phyloP scores from a whole-genome alignment of 2,113 vertebrate species.

The Lophura nycthemera region DNA sequence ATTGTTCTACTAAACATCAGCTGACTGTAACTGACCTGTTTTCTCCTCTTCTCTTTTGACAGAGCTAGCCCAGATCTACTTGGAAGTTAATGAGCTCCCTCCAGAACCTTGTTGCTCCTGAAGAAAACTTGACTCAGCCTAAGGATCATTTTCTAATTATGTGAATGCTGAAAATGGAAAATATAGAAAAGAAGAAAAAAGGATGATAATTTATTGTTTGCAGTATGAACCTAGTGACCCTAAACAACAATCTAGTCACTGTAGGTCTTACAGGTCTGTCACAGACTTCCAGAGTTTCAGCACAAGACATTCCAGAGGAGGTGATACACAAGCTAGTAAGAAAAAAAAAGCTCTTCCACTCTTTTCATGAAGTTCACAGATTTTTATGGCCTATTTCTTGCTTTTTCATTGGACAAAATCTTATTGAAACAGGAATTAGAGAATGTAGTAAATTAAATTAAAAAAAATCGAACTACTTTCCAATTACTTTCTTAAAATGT shows the following conservation, averaged over 20 bases:
- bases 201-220: neutral
- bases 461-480: slow-evolving; percentile 15
- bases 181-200: neutral
- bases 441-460: slow-evolving; percentile 20
- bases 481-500: slow-evolving; percentile 24
- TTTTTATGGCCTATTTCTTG: neutral
- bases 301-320: neutral
- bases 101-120: neutral
- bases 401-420: slow-evolving; percentile 35
- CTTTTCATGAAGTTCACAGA: neutral
- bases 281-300: neutral
- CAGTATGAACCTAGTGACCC: neutral
- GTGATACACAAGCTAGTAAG: neutral
- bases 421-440: slow-evolving; percentile 9
- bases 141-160: neutral
- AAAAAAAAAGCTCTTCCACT: neutral
- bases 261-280: neutral
- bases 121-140: neutral
- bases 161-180: neutral
- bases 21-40: neutral
- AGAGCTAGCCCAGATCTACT: neutral
- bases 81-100: neutral
- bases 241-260: neutral
- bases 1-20: neutral
- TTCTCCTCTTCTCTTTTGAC: neutral